phyloP scores from a whole-genome alignment of 2,888 invertebrate species.

The Labia minor region DNA sequence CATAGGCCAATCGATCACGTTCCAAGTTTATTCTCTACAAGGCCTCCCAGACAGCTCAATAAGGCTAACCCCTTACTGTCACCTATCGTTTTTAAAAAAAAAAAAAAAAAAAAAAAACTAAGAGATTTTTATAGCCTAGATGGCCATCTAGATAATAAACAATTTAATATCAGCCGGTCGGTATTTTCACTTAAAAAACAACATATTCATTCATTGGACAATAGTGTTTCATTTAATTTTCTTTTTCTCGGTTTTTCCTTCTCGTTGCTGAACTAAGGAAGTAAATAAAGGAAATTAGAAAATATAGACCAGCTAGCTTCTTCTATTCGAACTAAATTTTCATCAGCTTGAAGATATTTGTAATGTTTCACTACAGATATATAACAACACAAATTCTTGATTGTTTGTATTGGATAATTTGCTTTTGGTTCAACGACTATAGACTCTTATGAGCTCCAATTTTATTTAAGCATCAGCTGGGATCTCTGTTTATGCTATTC shows the following conservation, averaged over 20 bases:
- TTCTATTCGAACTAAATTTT: not conserved
- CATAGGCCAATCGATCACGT: conserved; percentile 5
- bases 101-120: too few relatives aligned
- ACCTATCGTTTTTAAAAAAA: not conserved
- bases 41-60: not conserved
- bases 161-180: not conserved
- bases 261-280: not conserved
- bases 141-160: not conserved
- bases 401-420: not conserved
- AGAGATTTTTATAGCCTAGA: too few relatives aligned
- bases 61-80: not conserved
- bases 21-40: not conserved
- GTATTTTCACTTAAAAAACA: conserved; percentile 5
- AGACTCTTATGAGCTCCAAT: too few relatives aligned
- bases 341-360: not conserved
- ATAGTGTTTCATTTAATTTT: not conserved
- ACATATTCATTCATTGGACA: conserved; percentile 5
- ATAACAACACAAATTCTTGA: not conserved
- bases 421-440: too few relatives aligned
- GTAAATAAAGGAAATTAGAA: conserved; percentile 1
- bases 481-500: too few relatives aligned
- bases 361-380: not conserved
- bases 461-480: too few relatives aligned
- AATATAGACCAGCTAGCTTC: conserved; percentile 13
- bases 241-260: not conserved